Evolutionary conservation across 2,797 vertebrate genomes (phyloP), one percentile per base, ranked within the genome.

Genomic region (Steatocranus sp.): DNA sequence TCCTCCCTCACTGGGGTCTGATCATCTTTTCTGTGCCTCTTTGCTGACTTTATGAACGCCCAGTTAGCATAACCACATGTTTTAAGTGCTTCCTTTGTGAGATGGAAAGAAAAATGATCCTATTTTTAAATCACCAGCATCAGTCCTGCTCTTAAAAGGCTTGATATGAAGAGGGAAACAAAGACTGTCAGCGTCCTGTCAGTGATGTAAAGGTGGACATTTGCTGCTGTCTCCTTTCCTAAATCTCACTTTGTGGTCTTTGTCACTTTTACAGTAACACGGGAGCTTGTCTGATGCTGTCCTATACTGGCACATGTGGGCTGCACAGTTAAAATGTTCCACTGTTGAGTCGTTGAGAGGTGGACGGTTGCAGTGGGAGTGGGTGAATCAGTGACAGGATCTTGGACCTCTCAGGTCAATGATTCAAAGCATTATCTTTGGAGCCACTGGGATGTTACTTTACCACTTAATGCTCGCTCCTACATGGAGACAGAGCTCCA

Each of bases 361-460:
- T 84, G 18, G 54, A 30, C n/a, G 32, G 15, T 77, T 82, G 61
- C 76, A 83, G 79, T 56, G 76, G 85, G 68, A 53, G 79, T 27
- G 20, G 70, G 88, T 90, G 81, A 89, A 91, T 92, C 85, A 90
- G 80, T 84, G 78, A 90, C 93, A 86, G 75, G 48, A 54, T 91
- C 75, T 79, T 63, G 20, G 83, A 79, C 81, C 68, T 81, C 68
- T 83, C 38, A 11, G 80, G 86, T 95, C 86, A 92, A 92, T 94
- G 90, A 94, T 93, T 83, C 66, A 92, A 84, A 49, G 11, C 30
- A 23, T 83, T 87, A 73, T 87, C 50, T 82, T 17, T 25, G 17
- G 76, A 80, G 46, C 81, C 70, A 23, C 43, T 50, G 83, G 80
- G 85, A 85, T 85, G 82, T 63, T 3, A 30, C 82, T 36, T 56